phyloP scores from a whole-genome alignment of 2,888 invertebrate genomes.

The Adineta ricciae region DNA sequence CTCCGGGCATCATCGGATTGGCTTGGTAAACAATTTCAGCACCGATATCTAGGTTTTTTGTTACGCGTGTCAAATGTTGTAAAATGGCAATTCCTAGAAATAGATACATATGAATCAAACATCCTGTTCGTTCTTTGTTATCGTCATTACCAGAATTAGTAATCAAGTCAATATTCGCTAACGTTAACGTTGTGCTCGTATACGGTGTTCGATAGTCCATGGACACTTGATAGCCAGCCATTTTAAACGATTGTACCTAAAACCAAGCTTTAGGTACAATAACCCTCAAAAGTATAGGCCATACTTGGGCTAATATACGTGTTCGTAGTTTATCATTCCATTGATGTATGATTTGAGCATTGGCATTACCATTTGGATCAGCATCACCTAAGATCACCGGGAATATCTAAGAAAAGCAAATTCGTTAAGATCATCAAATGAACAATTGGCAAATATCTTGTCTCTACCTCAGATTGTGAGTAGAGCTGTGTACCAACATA shows the following conservation, averaged over 20 bases:
- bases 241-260: slow-evolving; percentile 39
- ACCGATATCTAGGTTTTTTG: slow-evolving; percentile 71
- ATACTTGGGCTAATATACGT: slow-evolving; percentile 77
- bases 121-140: too few species aligned
- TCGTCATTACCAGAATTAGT: slow-evolving; percentile 21
- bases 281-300: slow-evolving; percentile 30
- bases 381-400: slow-evolving; percentile 88
- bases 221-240: slow-evolving; percentile 60
- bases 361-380: slow-evolving; percentile 86
- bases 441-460: too few species aligned
- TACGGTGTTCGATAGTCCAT: slow-evolving; percentile 76
- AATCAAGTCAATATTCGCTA: slow-evolving; percentile 81
- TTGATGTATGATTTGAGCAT: slow-evolving; percentile 88
- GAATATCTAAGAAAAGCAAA: slow-evolving; percentile 57
- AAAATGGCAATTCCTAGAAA: slow-evolving; percentile 43
- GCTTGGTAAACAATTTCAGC: slow-evolving; percentile 82
- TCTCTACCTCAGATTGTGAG: slow-evolving; percentile 64
- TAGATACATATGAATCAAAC: not conserved
- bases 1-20: slow-evolving; percentile 74
- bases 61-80: slow-evolving; percentile 67
- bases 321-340: slow-evolving; percentile 66
- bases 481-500: slow-evolving; percentile 88
- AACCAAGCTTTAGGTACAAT: slow-evolving; percentile 28
- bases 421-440: too few species aligned
- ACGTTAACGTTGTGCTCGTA: slow-evolving; percentile 73